Base-by-base conservation (phyloP, 2,888 invertebrate species). In the Diplolepis rosae region DNA sequence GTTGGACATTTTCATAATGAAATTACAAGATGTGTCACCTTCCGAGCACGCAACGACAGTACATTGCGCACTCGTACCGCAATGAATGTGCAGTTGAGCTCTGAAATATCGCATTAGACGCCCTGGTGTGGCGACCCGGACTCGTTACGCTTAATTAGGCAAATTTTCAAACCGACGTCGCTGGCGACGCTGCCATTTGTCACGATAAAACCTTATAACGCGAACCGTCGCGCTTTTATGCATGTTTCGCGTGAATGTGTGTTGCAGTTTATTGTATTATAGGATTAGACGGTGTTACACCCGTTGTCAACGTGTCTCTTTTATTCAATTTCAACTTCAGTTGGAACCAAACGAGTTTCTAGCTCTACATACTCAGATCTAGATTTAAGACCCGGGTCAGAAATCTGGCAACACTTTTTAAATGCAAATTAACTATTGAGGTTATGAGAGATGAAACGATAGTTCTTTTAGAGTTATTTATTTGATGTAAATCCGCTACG, bases 1-100 rank as follows among this genome's bases (percentile, higher is more conserved):
- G 24, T 69, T 6, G 51, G 61, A 71, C 72, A 82, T 83, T 83
- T 81, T 82, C 82, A 75, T 83, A 83, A 83, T 80, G 80, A 80
- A 82, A 81, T 83, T 83, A 80, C 77, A 73, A 69, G 74, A 73
- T 75, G 76, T 74, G 79, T 76, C 79, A 72, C 70, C 73, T 73
- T 71, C 48, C 35, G 45, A 52, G 66, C 66, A 70, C 66, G 69
- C 69, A 51, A 28, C 54, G 52, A 15, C 51, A 42, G 18, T 50
- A 48, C 52, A 65, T 51, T 45, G 24, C 13, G 54, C 68, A 27
- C 30, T 28, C 68, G 42, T 61, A 39, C 61, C 39, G 54, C 51
- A 66, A n/a, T n/a, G n/a, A n/a, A n/a, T 70, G 50, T 52, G 51
- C 66, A 42, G 18, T 18, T 52, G 65, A 30, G 35, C 22, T 73